A percentile compares a stretch with the other conserved stretches of the same genome.
Evolutionary conservation across 2,113 vertebrate genomes (phyloP).

Genomic region (Chloropsis hardwickii): DNA sequence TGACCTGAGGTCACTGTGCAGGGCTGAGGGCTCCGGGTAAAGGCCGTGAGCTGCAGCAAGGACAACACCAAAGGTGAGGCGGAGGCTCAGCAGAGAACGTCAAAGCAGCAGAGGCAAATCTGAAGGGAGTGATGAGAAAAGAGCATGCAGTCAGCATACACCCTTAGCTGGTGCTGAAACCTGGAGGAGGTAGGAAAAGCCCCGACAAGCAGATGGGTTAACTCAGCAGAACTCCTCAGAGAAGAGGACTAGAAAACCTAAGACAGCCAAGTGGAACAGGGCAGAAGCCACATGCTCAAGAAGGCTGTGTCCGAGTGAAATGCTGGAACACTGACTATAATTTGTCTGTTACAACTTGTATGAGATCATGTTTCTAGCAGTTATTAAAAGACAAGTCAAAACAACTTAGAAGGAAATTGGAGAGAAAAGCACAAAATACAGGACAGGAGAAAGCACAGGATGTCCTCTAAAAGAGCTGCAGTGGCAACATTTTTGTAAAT

Average conservation of each 20-base stretch:
- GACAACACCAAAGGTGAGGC: not conserved
- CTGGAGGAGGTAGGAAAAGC: not conserved
- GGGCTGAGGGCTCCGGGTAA: not conserved
- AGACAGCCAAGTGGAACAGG: not conserved
- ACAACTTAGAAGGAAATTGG: not conserved
- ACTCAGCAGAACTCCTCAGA: not conserved
- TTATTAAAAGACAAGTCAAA: not conserved
- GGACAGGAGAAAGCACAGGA: not conserved
- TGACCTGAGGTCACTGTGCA: not conserved
- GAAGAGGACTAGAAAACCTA: not conserved
- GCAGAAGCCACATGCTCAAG: not conserved
- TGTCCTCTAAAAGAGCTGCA: not conserved
- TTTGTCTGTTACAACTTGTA: not conserved
- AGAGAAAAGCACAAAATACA: not conserved
- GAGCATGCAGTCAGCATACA: rapidly evolving
- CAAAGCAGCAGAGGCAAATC: rapidly evolving
- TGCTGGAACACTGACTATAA: not conserved
- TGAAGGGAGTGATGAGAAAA: not conserved
- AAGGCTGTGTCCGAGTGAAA: not conserved
- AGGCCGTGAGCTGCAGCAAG: not conserved
- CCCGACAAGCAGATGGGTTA: not conserved
- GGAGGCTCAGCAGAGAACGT: not conserved
- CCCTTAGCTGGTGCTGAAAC: not conserved
- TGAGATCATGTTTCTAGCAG: not conserved
- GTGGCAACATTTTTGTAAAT: not conserved